A percentile compares a stretch with the other conserved stretches of the same genome.
phyloP scores from a whole-genome alignment of 2,113 vertebrate genomes.

The Cyanistes caeruleus region DNA sequence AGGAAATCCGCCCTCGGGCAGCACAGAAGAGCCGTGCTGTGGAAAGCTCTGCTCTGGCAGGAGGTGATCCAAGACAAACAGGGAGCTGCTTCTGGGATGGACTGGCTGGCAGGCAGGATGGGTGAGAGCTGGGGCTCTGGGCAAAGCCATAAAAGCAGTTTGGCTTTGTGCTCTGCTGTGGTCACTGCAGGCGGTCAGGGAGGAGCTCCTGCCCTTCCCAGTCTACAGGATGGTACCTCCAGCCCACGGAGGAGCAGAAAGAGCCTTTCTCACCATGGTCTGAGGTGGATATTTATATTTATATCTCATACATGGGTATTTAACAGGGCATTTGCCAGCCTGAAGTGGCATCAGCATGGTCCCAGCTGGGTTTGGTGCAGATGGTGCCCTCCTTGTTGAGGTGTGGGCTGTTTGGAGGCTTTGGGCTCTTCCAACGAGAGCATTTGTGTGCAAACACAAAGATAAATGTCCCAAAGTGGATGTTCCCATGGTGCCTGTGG shows the following conservation, averaged over 20 bases:
- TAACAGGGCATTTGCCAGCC: not conserved
- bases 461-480: not conserved
- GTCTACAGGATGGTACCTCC: not conserved
- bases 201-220: not conserved
- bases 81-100: not conserved
- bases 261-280: not conserved
- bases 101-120: not conserved
- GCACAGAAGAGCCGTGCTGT: not conserved
- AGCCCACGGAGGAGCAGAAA: not conserved
- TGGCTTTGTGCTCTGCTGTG: not conserved
- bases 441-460: not conserved
- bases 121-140: not conserved
- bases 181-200: not conserved
- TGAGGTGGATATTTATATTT: not conserved
- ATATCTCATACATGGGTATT: not conserved
- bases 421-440: not conserved
- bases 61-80: conserved; percentile 57
- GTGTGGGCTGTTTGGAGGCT: not conserved
- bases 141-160: not conserved
- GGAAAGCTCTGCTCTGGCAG: not conserved
- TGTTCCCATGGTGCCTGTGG: fast-evolving
- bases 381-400: not conserved
- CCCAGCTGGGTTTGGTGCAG: not conserved
- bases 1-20: not conserved
- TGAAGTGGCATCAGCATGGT: not conserved